Evolutionary conservation across 2,113 vertebrate genomes (phyloP).

Genomic region (Gobiocypris rarus): DNA sequence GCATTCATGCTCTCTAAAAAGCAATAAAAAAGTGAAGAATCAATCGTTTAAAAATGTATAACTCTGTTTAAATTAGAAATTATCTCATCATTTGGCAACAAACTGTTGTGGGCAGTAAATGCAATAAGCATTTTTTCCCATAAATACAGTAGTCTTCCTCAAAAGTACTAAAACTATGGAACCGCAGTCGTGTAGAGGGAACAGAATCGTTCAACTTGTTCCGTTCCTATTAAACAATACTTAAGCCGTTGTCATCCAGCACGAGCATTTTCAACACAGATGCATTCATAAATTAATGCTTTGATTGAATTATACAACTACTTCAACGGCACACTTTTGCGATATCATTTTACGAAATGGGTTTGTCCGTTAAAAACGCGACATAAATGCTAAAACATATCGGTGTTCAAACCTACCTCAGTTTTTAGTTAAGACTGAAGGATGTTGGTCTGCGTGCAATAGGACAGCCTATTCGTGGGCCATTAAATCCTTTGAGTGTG

Average conservation of each 20-base stretch:
- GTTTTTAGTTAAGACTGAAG: not conserved
- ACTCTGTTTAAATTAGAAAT: not conserved
- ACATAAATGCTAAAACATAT: not conserved
- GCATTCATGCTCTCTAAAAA: not conserved
- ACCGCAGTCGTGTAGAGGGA: not conserved
- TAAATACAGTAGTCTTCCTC: not conserved
- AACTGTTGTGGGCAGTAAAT: not conserved
- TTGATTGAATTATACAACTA: not conserved
- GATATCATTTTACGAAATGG: not conserved
- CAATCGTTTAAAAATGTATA: not conserved
- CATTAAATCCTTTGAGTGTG: conserved; percentile 28
- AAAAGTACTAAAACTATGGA: not conserved
- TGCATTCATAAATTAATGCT: not conserved
- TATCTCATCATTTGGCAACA: not conserved
- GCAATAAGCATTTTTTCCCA: not conserved
- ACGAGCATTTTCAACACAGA: not conserved
- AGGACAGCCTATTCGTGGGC: not conserved
- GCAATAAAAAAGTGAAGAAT: not conserved
- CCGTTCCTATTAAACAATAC: not conserved
- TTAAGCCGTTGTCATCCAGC: not conserved
- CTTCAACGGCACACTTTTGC: not conserved
- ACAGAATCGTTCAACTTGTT: not conserved
- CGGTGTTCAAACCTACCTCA: not conserved
- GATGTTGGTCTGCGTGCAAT: not conserved
- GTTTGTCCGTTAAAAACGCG: not conserved